phyloP scores from a whole-genome alignment of 2,797 vertebrate genomes.

The Orientallactaga sibirica region DNA sequence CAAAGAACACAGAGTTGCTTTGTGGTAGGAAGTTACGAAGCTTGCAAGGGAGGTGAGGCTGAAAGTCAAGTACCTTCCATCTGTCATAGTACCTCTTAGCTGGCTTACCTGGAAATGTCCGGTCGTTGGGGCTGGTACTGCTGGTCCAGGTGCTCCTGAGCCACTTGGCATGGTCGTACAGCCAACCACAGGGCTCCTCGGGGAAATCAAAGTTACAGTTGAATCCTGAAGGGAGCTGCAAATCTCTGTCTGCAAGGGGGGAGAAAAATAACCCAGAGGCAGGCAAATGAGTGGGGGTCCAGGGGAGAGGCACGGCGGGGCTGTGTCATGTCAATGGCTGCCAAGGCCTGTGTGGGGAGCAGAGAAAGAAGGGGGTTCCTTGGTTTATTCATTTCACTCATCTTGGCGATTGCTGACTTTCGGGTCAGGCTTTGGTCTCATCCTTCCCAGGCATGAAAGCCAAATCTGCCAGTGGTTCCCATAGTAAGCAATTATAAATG shows the following conservation, averaged over 20 bases:
- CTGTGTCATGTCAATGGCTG: constrained; percentile 82
- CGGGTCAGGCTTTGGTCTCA: constrained; percentile 85
- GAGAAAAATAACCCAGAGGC: constrained; percentile 75
- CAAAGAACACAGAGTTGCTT: constrained; percentile 11
- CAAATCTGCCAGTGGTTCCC: constrained; percentile 83
- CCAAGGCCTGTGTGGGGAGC: constrained; percentile 76
- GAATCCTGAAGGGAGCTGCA: constrained; percentile 90
- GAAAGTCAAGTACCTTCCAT: no score
- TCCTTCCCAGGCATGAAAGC: constrained; percentile 82
- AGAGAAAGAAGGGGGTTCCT: constrained; percentile 81
- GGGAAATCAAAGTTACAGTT: constrained; percentile 95
- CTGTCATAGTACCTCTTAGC: no score
- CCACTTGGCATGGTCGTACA: constrained; percentile 92
- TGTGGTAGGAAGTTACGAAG: not conserved
- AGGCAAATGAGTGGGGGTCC: constrained; percentile 71
- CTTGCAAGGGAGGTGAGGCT: not conserved
- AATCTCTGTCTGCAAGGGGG: constrained; percentile 85
- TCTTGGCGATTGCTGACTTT: constrained; percentile 78
- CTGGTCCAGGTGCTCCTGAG: constrained; percentile 89
- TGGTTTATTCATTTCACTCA: constrained; percentile 80
- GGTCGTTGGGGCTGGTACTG: constrained; percentile 82
- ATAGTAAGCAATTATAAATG: constrained; percentile 87
- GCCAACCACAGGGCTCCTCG: constrained; percentile 95
- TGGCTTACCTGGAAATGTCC: constrained; percentile 87
- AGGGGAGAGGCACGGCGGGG: constrained; percentile 70